Percentiles rank a stretch among this genome's conserved stretches.
Evolutionary conservation across 2,113 vertebrate genomes (phyloP).

Genomic region (Ophthalmolycus amberensis): DNA sequence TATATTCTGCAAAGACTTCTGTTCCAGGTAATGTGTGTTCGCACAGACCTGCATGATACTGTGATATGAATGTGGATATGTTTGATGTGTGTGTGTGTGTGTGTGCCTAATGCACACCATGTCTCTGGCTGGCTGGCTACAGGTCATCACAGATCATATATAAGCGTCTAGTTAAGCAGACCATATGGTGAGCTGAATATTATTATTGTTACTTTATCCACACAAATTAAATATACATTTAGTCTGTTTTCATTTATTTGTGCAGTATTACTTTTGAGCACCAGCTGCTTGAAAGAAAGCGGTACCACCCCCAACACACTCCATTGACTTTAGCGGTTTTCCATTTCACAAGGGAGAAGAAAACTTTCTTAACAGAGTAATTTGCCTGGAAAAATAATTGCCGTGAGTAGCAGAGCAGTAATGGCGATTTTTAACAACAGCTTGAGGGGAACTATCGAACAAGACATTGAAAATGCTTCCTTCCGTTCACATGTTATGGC

Average conservation of each 20-base stretch:
- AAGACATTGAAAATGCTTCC: neutral
- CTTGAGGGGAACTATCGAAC: neutral
- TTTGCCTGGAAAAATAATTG: conserved; percentile 14
- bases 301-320: neutral
- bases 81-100: neutral
- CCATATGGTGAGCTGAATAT: conserved; percentile 36
- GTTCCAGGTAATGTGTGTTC: conserved; percentile 41
- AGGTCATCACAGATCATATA: conserved; percentile 49
- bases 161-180: conserved; percentile 26
- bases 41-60: neutral
- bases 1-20: conserved; percentile 41
- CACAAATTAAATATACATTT: conserved; percentile 13
- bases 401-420: conserved; percentile 32
- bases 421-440: conserved; percentile 8
- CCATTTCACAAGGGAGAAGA: conserved; percentile 15
- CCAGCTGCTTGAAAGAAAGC: conserved; percentile 22
- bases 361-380: conserved; percentile 8
- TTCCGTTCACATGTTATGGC: neutral
- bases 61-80: conserved; percentile 16
- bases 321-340: conserved; percentile 28
- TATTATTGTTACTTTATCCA: conserved; percentile 7
- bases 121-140: conserved; percentile 32
- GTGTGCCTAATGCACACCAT: conserved; percentile 6
- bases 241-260: neutral
- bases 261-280: conserved; percentile 6